Evolutionary conservation across 2,113 vertebrate genomes (phyloP).

Genomic region (Spea bombifrons): DNA sequence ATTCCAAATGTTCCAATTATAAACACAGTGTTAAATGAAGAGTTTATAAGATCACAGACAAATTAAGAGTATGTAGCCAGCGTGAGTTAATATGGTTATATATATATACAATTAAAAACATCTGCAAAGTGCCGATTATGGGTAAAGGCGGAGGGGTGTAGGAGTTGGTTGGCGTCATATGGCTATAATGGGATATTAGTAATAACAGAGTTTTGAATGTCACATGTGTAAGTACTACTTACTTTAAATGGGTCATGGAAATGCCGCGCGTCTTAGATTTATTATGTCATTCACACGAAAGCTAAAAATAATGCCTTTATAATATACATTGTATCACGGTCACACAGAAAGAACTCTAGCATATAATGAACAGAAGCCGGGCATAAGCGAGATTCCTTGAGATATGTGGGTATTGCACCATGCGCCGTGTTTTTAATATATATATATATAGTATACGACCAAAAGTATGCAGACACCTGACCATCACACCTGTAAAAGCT

Average conservation of each 20-base stretch:
- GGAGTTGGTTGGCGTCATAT: conserved; percentile 29
- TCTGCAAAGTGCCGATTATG: conserved; percentile 22
- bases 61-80: no score
- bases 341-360: background rate
- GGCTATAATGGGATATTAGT: conserved; percentile 32
- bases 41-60: no score
- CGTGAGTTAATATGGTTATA: background rate
- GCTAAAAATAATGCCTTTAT: background rate
- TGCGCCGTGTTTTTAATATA: no score
- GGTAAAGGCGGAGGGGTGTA: conserved; percentile 26
- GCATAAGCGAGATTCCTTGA: no score
- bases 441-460: no score
- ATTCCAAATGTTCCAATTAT: no score
- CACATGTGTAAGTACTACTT: conserved; percentile 17
- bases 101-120: background rate
- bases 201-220: conserved; percentile 34
- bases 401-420: no score
- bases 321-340: background rate
- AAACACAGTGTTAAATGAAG: no score
- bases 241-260: conserved; percentile 14
- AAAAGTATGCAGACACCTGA: no score
- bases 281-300: background rate
- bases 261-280: background rate
- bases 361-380: no score
- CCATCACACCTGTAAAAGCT: no score